Percentiles rank a stretch among this genome's conserved stretches.
Evolutionary conservation across 2,888 invertebrate species (phyloP).

Genomic region (Drepana falcataria): DNA sequence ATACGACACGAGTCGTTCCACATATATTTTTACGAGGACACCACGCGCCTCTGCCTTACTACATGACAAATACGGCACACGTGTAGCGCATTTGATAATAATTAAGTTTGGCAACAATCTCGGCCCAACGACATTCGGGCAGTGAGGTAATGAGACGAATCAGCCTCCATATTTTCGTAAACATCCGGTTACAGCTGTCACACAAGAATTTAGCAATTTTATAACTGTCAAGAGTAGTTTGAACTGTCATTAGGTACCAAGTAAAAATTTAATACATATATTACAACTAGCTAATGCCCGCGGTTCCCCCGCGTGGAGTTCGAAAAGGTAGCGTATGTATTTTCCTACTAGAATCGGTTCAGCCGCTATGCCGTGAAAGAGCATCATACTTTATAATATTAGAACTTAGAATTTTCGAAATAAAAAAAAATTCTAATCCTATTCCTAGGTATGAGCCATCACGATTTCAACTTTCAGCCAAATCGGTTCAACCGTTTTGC

Average conservation of each 20-base stretch:
- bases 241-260: conserved; percentile 1
- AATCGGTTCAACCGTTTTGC: too few species aligned
- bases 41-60: conserved; percentile 18
- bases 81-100: conserved; percentile 23
- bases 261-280: conserved; percentile 1
- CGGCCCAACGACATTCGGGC: conserved; percentile 10
- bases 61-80: conserved; percentile 30
- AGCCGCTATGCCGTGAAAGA: too few species aligned
- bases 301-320: too few species aligned
- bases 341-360: too few species aligned
- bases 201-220: neutral
- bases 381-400: too few species aligned
- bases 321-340: too few species aligned
- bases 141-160: neutral
- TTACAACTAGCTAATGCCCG: too few species aligned
- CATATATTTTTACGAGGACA: conserved; percentile 28
- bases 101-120: conserved; percentile 18
- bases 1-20: conserved; percentile 33
- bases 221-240: neutral
- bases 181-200: neutral
- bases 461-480: too few species aligned
- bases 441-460: too few species aligned
- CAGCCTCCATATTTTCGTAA: neutral
- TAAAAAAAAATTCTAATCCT: too few species aligned
- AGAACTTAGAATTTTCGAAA: too few species aligned